Percentiles rank a stretch among this genome's conserved stretches.
phyloP scores from a whole-genome alignment of 2,888 invertebrate species.

The Drosophila barbarae region DNA sequence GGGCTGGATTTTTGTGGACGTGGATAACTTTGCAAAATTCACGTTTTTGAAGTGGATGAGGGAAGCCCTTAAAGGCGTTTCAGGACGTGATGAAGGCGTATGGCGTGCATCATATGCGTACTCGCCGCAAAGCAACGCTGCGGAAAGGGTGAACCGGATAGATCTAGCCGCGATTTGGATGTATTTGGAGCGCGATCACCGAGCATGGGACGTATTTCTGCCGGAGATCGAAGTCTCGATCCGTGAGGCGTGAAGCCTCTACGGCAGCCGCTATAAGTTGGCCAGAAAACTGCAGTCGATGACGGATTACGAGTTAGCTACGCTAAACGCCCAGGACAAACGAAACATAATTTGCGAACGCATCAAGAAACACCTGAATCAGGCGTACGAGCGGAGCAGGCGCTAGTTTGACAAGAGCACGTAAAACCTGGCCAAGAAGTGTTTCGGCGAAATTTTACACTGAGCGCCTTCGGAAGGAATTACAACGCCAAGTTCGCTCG shows the following conservation, averaged over 20 bases:
- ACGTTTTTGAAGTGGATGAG: background rate
- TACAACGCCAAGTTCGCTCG: too few species aligned
- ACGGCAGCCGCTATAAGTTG: slow-evolving; percentile 2
- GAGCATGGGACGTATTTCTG: background rate
- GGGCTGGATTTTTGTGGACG: background rate
- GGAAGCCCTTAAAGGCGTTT: background rate
- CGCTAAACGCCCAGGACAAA: too few species aligned
- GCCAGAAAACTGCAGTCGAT: background rate
- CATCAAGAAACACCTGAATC: too few species aligned
- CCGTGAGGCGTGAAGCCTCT: background rate
- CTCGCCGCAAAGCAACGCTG: background rate
- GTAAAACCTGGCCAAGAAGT: too few species aligned
- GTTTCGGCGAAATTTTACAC: too few species aligned
- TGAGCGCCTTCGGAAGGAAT: too few species aligned
- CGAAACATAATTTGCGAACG: too few species aligned
- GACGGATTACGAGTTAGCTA: background rate
- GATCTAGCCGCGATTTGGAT: background rate
- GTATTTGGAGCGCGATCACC: background rate
- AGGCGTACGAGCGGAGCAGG: too few species aligned
- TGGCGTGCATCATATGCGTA: background rate
- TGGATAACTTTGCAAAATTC: background rate
- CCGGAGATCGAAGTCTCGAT: too few species aligned
- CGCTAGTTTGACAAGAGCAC: too few species aligned
- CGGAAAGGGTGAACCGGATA: background rate
- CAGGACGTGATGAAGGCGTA: background rate